phyloP scores from a whole-genome alignment of 2,113 vertebrate species.

The Percina caprodes region DNA sequence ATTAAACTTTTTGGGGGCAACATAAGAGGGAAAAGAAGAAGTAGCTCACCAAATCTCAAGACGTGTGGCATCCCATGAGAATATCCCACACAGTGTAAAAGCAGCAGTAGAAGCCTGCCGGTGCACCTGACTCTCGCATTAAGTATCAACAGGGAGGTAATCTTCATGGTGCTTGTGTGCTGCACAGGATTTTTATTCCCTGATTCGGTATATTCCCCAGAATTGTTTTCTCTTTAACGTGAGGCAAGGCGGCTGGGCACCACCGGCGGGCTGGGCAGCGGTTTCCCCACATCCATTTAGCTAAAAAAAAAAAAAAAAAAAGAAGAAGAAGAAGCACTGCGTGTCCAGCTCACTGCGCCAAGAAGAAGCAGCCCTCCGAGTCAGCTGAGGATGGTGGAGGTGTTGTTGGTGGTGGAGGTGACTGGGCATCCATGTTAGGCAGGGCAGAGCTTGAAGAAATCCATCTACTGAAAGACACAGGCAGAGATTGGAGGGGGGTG shows the following conservation, averaged over 20 bases:
- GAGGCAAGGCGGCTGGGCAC: conserved; percentile 87
- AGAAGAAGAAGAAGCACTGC: conserved; percentile 80
- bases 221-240: conserved; percentile 72
- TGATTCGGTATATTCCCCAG: conserved; percentile 88
- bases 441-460: conserved; percentile 89
- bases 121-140: conserved; percentile 90
- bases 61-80: conserved; percentile 97
- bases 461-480: conserved; percentile 88
- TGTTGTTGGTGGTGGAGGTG: conserved; percentile 46
- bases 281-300: conserved; percentile 88
- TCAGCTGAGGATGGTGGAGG: conserved; percentile 85
- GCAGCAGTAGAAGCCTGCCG: conserved; percentile 90
- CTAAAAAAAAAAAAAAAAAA: conserved; percentile 50
- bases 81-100: conserved; percentile 92
- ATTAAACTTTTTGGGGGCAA: conserved; percentile 46
- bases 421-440: conserved; percentile 94
- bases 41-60: conserved; percentile 95
- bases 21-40: conserved; percentile 14
- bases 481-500: conserved; percentile 62
- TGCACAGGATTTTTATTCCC: conserved; percentile 87
- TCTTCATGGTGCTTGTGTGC: conserved; percentile 93
- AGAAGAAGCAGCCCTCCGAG: conserved; percentile 90
- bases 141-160: conserved; percentile 88
- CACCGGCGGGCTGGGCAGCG: conserved; percentile 80
- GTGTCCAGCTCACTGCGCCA: conserved; percentile 97